Evolutionary conservation across 2,797 vertebrate genomes (phyloP).

Genomic region (Zalophus californianus): DNA sequence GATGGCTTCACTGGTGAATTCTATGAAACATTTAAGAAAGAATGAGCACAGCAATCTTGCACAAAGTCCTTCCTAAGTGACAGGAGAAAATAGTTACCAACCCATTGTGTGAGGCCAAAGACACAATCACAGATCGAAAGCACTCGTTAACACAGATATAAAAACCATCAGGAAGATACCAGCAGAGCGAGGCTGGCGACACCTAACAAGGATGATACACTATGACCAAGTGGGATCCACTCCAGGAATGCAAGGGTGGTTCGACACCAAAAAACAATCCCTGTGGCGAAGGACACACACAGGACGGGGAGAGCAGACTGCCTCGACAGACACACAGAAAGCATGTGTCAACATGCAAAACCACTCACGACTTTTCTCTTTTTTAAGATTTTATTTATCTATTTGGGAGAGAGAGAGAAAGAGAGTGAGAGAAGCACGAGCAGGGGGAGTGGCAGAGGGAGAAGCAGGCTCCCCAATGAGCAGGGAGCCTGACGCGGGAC

Average conservation of each 20-base stretch:
- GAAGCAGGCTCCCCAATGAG: neutral
- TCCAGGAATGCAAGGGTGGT: neutral
- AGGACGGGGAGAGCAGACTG: neutral
- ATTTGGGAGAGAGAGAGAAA: too few relatives aligned
- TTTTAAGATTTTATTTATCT: neutral
- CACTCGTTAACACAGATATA: neutral
- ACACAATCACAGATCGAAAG: neutral
- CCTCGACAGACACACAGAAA: fast-evolving
- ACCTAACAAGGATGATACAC: fast-evolving
- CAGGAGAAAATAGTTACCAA: neutral
- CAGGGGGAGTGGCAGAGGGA: neutral
- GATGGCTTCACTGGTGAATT: too few relatives aligned
- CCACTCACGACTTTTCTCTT: neutral
- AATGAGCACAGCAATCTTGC: neutral
- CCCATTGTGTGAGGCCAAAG: neutral
- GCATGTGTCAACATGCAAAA: neutral
- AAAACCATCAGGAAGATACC: neutral
- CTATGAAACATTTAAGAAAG: too few relatives aligned
- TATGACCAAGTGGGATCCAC: fast-evolving
- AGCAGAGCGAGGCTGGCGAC: fast-evolving
- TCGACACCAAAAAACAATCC: neutral
- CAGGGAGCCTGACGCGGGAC: neutral
- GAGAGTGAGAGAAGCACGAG: neutral
- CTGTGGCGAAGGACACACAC: fast-evolving
- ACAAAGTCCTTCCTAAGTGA: neutral